Evolutionary conservation across 2,888 invertebrate species (phyloP), one percentile per base, ranked within the genome.

Genomic region (Conops quadrifasciatus): DNA sequence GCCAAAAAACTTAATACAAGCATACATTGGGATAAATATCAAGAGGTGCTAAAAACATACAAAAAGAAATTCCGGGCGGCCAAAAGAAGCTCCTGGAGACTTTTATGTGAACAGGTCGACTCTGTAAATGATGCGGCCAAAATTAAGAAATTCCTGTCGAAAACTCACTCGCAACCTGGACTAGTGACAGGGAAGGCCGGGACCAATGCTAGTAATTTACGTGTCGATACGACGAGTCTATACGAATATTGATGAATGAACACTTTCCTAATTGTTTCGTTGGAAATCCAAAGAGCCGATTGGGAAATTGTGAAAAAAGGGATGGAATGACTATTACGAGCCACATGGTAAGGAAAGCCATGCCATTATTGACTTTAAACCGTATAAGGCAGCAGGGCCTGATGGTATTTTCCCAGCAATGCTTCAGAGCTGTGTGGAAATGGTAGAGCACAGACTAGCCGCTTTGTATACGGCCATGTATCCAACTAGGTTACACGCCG

Each of bases 231-330:
- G n/a, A n/a, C n/a, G n/a, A n/a, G n/a, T n/a, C n/a, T n/a, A n/a
- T n/a, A n/a, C 15, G 9, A n/a, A 53, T 4, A 1, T 21, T 53
- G 4, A 19, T 53, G 21, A 53, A 9, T 4, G 1, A 53, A 21
- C 53, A 53, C 21, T 53, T 53, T n/a, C 53, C 53, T n/a, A 53
- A 53, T n/a, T 53, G 53, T 21, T 9, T 53, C 11, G 53, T n/a
- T n/a, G n/a, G n/a, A n/a, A n/a, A n/a, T n/a, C n/a, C 21, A 53
- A 15, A 53, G 2, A 21, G n/a, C 53, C 13, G 53, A n/a, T 21
- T 16, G 49, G n/a, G 19, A 49, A n/a, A 19, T 19, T 2, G 9
- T 21, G 2, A 53, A 1, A 19, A 21, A 21, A 21, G 19, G 19
- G 19, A 21, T 2, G 21, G 53, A 21, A 11, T 53, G 11, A 53